Conservation (phyloP, 2,113 vertebrate genomes). For the Corynorhinus townsendii region DNA sequence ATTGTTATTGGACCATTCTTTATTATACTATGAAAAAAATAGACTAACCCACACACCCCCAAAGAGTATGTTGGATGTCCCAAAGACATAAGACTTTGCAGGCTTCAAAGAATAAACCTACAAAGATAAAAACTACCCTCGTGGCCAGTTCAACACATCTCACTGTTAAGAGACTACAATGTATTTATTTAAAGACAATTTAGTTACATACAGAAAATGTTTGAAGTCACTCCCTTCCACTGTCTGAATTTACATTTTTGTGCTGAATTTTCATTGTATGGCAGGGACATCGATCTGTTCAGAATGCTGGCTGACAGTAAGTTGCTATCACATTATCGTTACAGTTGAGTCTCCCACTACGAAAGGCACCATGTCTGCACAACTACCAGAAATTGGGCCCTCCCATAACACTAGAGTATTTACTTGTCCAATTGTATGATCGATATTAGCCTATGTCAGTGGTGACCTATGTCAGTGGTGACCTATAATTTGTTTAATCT, state of each 20-base stretch:
- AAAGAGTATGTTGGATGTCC: background rate
- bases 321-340: background rate
- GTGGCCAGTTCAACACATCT: background rate
- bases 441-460: accelerated
- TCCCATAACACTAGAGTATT: background rate
- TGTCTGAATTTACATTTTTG: background rate
- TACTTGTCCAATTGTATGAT: background rate
- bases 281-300: background rate
- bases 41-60: background rate
- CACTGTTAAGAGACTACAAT: background rate
- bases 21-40: background rate
- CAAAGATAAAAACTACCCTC: background rate
- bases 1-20: background rate
- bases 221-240: background rate
- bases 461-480: too few species aligned
- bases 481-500: background rate
- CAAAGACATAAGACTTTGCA: background rate
- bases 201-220: background rate
- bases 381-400: background rate
- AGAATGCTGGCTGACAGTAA: background rate
- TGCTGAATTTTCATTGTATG: background rate
- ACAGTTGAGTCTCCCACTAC: background rate
- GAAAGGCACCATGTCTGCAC: background rate
- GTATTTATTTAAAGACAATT: background rate
- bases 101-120: background rate